Percentiles rank a stretch among this genome's conserved stretches.
Evolutionary conservation across 1,140 invertebrate genomes (phyloP).

Genomic region (Scaptomyza graminum): DNA sequence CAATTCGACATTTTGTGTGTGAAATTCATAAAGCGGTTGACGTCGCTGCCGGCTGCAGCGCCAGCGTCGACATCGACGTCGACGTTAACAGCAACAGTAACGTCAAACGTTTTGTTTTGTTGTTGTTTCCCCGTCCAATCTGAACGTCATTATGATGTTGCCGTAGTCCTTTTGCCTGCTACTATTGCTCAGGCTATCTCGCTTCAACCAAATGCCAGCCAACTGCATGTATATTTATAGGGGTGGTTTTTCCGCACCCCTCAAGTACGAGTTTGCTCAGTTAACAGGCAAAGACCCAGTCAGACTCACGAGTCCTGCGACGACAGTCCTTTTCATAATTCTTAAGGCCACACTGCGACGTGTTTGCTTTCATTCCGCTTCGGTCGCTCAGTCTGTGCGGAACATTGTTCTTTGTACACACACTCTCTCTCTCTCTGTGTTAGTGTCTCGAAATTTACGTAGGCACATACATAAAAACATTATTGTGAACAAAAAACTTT

Average conservation of each 20-base stretch:
- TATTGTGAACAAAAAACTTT: slow-evolving; percentile 5
- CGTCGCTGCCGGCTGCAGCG: slow-evolving; percentile 31
- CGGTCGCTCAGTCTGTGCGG: slow-evolving; percentile 76
- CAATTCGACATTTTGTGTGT: slow-evolving; percentile 83
- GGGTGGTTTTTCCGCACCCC: slow-evolving; percentile 68
- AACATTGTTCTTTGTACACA: slow-evolving; percentile 51
- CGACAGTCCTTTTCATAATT: slow-evolving; percentile 73
- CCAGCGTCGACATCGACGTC: slow-evolving; percentile 17
- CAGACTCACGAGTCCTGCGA: slow-evolving; percentile 27
- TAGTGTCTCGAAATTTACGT: not conserved
- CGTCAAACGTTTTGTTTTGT: slow-evolving; percentile 1
- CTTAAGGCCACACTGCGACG: slow-evolving; percentile 62
- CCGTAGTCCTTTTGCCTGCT: slow-evolving; percentile 64
- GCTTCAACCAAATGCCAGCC: slow-evolving; percentile 11
- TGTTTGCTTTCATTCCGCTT: slow-evolving; percentile 78
- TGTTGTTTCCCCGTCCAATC: slow-evolving; percentile 49
- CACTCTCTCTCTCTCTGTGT: not conserved
- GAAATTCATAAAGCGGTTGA: slow-evolving; percentile 71
- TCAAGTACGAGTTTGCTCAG: slow-evolving; percentile 47
- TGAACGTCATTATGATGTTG: slow-evolving; percentile 72
- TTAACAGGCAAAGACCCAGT: slow-evolving; percentile 50
- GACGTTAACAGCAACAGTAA: slow-evolving; percentile 21
- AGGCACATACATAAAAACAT: not conserved
- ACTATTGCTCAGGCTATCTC: slow-evolving; percentile 30
- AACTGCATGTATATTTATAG: slow-evolving; percentile 16